Conservation (phyloP, 2,113 vertebrate genomes). For the Gallinago jamesoni region DNA sequence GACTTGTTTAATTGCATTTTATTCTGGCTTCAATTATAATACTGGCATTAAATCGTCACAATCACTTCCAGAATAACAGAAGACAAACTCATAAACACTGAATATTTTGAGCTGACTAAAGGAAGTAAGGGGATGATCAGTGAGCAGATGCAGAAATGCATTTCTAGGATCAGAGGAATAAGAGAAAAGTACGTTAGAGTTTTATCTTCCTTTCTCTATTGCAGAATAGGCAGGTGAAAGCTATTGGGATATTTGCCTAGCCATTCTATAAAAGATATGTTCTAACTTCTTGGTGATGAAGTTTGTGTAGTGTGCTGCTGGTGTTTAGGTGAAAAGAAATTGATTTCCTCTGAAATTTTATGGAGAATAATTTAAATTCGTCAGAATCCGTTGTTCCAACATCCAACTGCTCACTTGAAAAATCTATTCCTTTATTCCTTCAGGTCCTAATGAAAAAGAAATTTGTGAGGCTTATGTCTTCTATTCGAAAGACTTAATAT, state of each 20-base stretch:
- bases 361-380: background rate
- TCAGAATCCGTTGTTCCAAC: background rate
- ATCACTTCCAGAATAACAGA: slow-evolving; percentile 16
- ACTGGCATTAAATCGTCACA: background rate
- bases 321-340: background rate
- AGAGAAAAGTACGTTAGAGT: background rate
- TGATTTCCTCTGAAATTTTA: background rate
- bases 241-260: background rate
- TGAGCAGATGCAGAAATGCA: background rate
- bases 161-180: background rate
- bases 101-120: slow-evolving; percentile 11
- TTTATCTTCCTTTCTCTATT: background rate
- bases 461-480: background rate
- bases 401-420: background rate
- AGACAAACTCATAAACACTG: slow-evolving; percentile 14
- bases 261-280: background rate
- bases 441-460: background rate
- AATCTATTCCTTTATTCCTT: background rate
- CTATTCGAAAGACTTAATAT: background rate
- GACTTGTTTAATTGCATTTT: background rate
- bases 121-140: background rate
- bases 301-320: background rate
- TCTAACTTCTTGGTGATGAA: background rate
- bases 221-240: background rate
- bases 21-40: slow-evolving; percentile 6